Evolutionary conservation across 2,797 vertebrate species (phyloP).

Genomic region (Antrozous pallidus): DNA sequence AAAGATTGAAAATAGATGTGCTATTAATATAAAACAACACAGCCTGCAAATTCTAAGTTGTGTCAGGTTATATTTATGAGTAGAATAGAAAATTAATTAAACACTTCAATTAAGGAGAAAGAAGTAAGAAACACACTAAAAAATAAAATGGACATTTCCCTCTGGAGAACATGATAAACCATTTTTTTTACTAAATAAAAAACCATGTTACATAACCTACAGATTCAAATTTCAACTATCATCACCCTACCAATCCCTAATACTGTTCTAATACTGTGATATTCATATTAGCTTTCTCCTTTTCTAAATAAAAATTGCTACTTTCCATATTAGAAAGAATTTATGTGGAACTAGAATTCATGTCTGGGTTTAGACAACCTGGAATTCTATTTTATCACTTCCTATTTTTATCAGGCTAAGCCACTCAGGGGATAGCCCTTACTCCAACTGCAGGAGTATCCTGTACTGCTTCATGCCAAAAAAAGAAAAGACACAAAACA

Average conservation of each 20-base stretch:
- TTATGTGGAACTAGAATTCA: not conserved
- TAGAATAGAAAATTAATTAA: constrained; percentile 29
- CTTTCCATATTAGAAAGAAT: not conserved
- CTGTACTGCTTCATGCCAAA: not conserved
- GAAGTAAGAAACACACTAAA: not conserved
- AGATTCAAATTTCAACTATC: constrained; percentile 5
- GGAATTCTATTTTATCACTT: not conserved
- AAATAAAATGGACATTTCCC: not conserved
- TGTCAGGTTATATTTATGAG: not conserved
- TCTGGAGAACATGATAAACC: not conserved
- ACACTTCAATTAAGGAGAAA: not conserved
- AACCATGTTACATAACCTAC: not conserved
- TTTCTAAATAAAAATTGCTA: not conserved
- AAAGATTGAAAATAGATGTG: not conserved
- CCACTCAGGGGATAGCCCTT: not conserved
- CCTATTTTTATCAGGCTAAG: not conserved
- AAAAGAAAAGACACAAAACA: not conserved
- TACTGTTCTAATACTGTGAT: not conserved
- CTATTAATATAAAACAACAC: constrained; percentile 36
- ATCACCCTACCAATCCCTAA: not conserved
- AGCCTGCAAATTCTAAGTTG: constrained; percentile 18
- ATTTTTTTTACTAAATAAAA: not conserved
- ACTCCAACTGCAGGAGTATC: not conserved
- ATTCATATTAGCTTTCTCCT: not conserved
- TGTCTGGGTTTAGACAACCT: not conserved